phyloP scores from a whole-genome alignment of 2,113 vertebrate species.

The Labeo catla region DNA sequence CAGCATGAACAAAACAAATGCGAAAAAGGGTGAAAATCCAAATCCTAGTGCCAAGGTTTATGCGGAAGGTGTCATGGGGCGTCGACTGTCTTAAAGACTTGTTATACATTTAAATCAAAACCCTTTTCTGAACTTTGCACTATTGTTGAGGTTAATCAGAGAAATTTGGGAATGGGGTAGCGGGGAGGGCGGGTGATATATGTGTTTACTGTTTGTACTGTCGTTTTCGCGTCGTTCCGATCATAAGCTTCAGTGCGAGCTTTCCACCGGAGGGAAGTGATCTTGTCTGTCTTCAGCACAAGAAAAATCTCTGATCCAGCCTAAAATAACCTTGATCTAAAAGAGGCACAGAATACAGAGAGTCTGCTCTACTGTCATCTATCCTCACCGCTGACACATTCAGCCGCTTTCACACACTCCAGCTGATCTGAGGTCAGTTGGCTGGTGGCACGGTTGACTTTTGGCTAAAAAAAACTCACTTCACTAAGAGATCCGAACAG shows the following conservation, averaged over 20 bases:
- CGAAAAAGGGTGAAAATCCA: conserved; percentile 50
- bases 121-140: conserved; percentile 88
- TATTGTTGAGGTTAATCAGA: conserved; percentile 84
- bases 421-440: conserved; percentile 31
- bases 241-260: conserved; percentile 38
- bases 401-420: conserved; percentile 23
- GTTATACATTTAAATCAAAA: conserved; percentile 58
- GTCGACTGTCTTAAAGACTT: conserved; percentile 43
- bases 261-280: conserved; percentile 33
- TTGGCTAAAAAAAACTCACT: conserved; percentile 29
- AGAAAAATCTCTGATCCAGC: conserved; percentile 52
- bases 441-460: conserved; percentile 37
- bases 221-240: conserved; percentile 58
- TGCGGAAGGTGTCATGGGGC: conserved; percentile 36
- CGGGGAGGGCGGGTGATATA: background rate
- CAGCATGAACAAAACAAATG: conserved; percentile 65
- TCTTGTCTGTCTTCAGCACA: conserved; percentile 51
- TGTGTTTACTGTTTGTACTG: conserved; percentile 45
- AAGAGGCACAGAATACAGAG: conserved; percentile 40
- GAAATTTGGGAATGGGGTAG: conserved; percentile 75
- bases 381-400: background rate
- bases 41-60: conserved; percentile 59
- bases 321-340: conserved; percentile 43
- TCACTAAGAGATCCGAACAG: conserved; percentile 34
- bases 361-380: conserved; percentile 27